phyloP scores from a whole-genome alignment of 2,888 invertebrate genomes.

The Heteropelma amictum region DNA sequence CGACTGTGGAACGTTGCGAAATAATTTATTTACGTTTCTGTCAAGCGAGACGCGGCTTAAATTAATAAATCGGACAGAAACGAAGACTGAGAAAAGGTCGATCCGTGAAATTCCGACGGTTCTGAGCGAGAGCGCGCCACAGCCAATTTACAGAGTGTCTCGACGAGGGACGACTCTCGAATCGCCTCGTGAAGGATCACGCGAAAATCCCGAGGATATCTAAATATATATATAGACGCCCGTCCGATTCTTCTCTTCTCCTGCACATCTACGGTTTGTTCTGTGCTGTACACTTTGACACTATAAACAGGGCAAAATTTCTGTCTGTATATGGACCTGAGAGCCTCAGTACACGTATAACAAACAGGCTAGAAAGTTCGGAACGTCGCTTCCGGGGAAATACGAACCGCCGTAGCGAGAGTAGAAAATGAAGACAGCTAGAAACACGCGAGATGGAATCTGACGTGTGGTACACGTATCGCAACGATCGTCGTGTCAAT shows the following conservation, averaged over 20 bases:
- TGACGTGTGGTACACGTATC: background rate
- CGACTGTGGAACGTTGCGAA: background rate
- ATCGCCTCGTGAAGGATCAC: constrained; percentile 28
- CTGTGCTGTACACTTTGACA: too few relatives aligned
- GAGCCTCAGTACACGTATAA: background rate
- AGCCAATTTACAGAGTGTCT: constrained; percentile 42
- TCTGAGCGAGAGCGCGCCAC: constrained; percentile 10
- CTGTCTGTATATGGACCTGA: background rate
- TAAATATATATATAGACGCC: too few relatives aligned
- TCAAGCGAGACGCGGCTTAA: background rate
- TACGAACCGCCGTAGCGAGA: constrained; percentile 2
- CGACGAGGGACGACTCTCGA: constrained; percentile 5
- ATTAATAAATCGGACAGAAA: background rate
- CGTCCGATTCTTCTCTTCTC: too few relatives aligned
- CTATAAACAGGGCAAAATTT: too few relatives aligned
- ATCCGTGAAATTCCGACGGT: constrained; percentile 23
- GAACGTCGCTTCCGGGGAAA: constrained; percentile 29
- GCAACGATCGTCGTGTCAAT: constrained; percentile 40
- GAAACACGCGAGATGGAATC: constrained; percentile 2
- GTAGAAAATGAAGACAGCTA: constrained; percentile 31
- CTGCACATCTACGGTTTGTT: too few relatives aligned
- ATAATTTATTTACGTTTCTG: background rate
- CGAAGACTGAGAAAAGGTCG: constrained; percentile 22
- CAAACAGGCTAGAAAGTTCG: constrained; percentile 51
- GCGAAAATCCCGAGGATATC: constrained; percentile 23